These are phyloP conservation scores for Nothocercus nigrocapillus DNA, from an alignment of 2,113 vertebrate genomes.

Conservation along the genomic window DNA sequence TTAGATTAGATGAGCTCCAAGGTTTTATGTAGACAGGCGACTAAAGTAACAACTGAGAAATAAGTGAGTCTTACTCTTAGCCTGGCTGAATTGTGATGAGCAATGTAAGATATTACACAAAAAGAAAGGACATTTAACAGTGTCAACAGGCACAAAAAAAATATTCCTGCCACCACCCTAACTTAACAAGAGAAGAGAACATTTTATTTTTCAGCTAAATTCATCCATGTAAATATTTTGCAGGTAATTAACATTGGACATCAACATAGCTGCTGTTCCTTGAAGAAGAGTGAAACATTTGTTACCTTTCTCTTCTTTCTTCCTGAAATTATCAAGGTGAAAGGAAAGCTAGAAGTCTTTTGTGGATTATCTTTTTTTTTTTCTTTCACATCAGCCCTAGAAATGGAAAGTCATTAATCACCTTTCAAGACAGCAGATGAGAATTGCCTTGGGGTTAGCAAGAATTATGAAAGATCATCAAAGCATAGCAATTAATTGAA, in stretches of 20 bases:
- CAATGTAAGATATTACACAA: background rate
- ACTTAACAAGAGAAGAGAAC: background rate
- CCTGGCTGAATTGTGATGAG: background rate
- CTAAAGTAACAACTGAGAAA: background rate
- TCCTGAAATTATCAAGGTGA: constrained; percentile 31
- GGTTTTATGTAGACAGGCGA: fast-evolving
- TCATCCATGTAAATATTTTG: constrained; percentile 10
- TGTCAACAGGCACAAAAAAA: background rate
- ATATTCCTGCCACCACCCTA: background rate
- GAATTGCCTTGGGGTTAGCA: background rate
- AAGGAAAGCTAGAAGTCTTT: constrained; percentile 23
- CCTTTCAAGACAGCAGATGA: constrained; percentile 5
- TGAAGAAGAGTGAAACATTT: constrained; percentile 22
- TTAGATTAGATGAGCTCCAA: background rate
- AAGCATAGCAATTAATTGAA: constrained; percentile 36
- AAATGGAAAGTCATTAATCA: constrained; percentile 64
- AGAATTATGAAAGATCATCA: constrained; percentile 6
- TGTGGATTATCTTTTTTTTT: constrained; percentile 12
- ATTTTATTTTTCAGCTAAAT: background rate
- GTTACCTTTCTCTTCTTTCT: background rate
- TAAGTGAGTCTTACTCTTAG: background rate
- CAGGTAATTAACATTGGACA: constrained; percentile 3
- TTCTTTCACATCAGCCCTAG: constrained; percentile 23
- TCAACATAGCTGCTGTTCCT: background rate
- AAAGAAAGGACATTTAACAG: background rate